phyloP scores from a whole-genome alignment of 92 coral and sea anemone genomes.

The Phenganax subtilis region DNA sequence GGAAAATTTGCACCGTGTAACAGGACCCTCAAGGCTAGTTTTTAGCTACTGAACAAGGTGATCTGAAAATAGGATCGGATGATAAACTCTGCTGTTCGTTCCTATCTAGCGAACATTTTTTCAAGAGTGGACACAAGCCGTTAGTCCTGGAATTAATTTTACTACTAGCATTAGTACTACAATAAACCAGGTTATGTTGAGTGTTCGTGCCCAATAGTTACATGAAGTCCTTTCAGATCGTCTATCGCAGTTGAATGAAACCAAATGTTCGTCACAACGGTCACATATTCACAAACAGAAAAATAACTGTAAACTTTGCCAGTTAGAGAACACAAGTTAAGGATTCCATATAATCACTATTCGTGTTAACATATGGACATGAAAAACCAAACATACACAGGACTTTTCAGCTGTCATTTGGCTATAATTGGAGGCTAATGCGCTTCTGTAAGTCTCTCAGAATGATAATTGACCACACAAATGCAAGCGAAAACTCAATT shows the following conservation, averaged over 20 bases:
- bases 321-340: slow-evolving; percentile 35
- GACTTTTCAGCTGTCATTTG: too few relatives aligned
- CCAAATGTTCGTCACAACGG: slow-evolving; percentile 73
- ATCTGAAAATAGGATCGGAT: not conserved
- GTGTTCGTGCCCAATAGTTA: slow-evolving; percentile 25
- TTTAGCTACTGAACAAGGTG: too few relatives aligned
- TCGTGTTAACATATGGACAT: not conserved
- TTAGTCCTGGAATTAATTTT: not conserved
- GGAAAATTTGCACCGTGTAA: not conserved
- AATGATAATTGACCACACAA: too few relatives aligned
- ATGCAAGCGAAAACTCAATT: too few relatives aligned
- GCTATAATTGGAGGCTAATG: too few relatives aligned
- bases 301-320: slow-evolving; percentile 78
- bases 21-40: too few relatives aligned
- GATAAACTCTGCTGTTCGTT: too few relatives aligned
- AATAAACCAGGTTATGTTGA: not conserved
- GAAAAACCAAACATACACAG: too few relatives aligned
- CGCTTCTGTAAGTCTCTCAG: too few relatives aligned
- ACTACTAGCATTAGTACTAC: not conserved
- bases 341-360: slow-evolving; percentile 23
- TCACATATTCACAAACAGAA: slow-evolving; percentile 76
- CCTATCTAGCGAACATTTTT: too few relatives aligned
- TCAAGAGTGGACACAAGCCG: too few relatives aligned
- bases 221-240: slow-evolving; percentile 28
- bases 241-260: slow-evolving; percentile 57